Base-by-base conservation (phyloP, 2,888 invertebrate genomes). In the Acanthosepion esculentum region DNA sequence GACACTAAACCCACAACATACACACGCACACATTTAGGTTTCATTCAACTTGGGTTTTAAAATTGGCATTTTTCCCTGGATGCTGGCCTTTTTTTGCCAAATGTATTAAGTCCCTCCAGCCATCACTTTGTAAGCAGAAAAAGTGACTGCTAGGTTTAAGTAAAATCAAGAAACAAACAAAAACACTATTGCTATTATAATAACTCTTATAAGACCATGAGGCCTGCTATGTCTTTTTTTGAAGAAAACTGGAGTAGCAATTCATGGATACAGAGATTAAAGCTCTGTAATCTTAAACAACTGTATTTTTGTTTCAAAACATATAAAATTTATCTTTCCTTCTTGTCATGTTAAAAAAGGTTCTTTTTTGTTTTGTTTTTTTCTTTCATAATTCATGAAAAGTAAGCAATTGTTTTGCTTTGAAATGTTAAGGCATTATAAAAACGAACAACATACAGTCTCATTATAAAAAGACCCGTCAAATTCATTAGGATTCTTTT, bases 381-480 rank as follows among this genome's bases (percentile, higher is more conserved):
- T 33, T 33, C 12, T 5, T 64, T 78, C 33, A n/a, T 78, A n/a
- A n/a, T 78, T 78, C 59, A 59, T 59, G 59, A 59, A 59, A 59
- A 59, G 20, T 29, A 78, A 78, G 78, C 78, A n/a, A 78, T 78
- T 33, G 15, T 78, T 78, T 78, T 78, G n/a, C 15, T 78, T 78
- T 78, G 5, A 78, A 78, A 78, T n/a, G 23, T 78, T 78, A 78
- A 78, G 78, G 78, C 78, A 78, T 12, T 78, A 78, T 78, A n/a
- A 78, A n/a, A 78, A 78, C 15, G n/a, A 78, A n/a, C 55, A 55
- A 55, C 59, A 59, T 59, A 59, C 59, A 78, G 78, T 78, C 78
- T 78, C n/a, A 78, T 78, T 78, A 78, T 78, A 78, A 78, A 78
- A 78, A 78, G 78, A 78, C 78, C 78, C 78, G 78, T 78, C n/a